Base-by-base conservation (phyloP, 2,797 vertebrate genomes). In the Falco naumanni region DNA sequence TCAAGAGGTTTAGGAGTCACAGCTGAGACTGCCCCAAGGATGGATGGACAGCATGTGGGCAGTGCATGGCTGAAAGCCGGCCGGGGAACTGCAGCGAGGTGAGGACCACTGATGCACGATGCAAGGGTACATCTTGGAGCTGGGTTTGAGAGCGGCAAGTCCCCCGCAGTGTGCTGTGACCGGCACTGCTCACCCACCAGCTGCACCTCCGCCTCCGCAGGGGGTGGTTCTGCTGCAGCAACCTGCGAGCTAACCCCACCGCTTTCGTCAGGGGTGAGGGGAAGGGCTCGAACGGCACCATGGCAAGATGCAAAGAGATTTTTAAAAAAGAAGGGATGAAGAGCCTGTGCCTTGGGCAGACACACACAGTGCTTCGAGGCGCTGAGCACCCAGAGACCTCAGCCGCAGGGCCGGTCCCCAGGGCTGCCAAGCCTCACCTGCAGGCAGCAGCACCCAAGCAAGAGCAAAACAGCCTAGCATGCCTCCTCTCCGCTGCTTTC, bases 11-110 rank as follows among this genome's bases (percentile, higher is more conserved):
- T 8, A 6, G 20, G n/a, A 17, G 43, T 45, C 43, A 45, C 34
- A 81, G 31, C 75, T 43, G 26, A 54, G 61, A 15, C 26, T 25
- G 34, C 56, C 48, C 28, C 56, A 56, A 56, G 69, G 61, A 47
- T 2, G 4, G 17, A 26, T 3, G 0, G 48, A 15, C 6, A 75
- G 41, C 16, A 10, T 0, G 0, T 29, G 43, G 43, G 37, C 28
- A n/a, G n/a, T 1, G 28, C 16, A 2, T n/a, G 53, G 39, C 74
- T 60, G 53, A 63, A 57, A 70, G 34, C 28, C 1, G 1, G 18
- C 26, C 43, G 20, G 59, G 43, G 37, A 51, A 26, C 43, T 19
- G 70, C 70, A 45, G 76, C 1, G 2, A 13, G 33, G 37, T 8
- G 33, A 69, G 16, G 65, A 33, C 22, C n/a, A 13, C 33, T 17